Conservation (phyloP, 2,113 vertebrate species). For the Indri indri region DNA sequence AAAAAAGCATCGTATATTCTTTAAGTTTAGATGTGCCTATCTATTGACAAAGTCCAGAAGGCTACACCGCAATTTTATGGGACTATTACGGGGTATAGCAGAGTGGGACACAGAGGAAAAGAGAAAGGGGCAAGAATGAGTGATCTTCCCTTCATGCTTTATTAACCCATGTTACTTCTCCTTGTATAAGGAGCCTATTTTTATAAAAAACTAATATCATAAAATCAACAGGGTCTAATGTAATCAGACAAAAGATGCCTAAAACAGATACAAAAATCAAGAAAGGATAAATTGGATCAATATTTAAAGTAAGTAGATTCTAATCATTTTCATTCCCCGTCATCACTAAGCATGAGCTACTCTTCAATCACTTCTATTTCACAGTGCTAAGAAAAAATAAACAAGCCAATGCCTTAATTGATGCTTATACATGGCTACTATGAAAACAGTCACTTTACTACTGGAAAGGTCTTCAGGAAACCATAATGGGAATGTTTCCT, state of each 20-base stretch:
- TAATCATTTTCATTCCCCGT: not conserved
- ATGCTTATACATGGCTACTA: not conserved
- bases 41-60: not conserved
- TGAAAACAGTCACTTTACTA: not conserved
- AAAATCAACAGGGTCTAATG: not conserved
- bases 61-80: not conserved
- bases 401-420: not conserved
- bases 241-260: not conserved
- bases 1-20: not conserved
- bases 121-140: not conserved
- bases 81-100: too few species aligned
- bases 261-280: not conserved
- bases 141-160: not conserved
- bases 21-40: not conserved
- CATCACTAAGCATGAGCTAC: not conserved
- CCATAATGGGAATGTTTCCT: not conserved
- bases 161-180: not conserved
- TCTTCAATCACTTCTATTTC: not conserved
- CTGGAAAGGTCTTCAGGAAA: not conserved
- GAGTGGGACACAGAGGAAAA: not conserved
- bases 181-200: not conserved
- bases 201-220: slow-evolving; percentile 6
- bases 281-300: not conserved
- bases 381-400: not conserved
- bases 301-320: not conserved